phyloP scores from a whole-genome alignment of 2,113 vertebrate species.

The Lasiurus borealis region DNA sequence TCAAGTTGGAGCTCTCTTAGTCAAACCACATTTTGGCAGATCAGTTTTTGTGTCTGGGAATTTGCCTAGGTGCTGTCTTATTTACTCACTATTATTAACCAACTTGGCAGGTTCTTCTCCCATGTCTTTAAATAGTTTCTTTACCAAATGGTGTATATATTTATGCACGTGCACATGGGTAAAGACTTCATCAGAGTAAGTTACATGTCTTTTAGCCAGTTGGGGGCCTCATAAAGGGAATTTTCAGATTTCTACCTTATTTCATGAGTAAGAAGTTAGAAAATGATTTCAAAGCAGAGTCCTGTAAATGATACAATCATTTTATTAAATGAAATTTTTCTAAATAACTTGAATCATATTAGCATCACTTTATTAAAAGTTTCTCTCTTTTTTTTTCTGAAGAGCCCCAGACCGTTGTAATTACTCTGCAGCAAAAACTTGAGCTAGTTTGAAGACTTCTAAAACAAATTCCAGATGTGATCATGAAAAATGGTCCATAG shows the following conservation, averaged over 20 bases:
- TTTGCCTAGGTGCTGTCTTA: not conserved
- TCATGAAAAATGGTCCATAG: slow-evolving; percentile 49
- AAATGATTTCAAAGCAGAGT: not conserved
- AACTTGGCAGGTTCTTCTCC: not conserved
- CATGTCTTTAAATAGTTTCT: not conserved
- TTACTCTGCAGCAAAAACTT: slow-evolving; percentile 37
- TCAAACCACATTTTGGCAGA: not conserved
- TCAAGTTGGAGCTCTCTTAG: slow-evolving; percentile 14
- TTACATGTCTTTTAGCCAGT: not conserved
- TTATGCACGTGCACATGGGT: rapidly evolving
- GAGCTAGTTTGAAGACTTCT: slow-evolving; percentile 22
- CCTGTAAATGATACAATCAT: not conserved
- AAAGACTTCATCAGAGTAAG: not conserved
- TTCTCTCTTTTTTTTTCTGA: not conserved
- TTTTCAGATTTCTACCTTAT: not conserved
- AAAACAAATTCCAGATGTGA: slow-evolving; percentile 25
- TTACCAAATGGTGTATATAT: not conserved
- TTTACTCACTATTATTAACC: not conserved
- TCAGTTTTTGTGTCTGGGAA: not conserved
- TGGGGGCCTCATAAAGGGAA: not conserved
- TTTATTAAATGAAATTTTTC: slow-evolving; percentile 11
- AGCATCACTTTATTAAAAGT: not conserved
- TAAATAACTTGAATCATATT: not conserved
- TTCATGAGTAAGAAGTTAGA: not conserved
- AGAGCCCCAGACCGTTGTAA: not conserved